These are phyloP conservation scores for Myanophis thanlyinensis DNA, from an alignment of 2,113 vertebrate genomes.

Conservation along the genomic window DNA sequence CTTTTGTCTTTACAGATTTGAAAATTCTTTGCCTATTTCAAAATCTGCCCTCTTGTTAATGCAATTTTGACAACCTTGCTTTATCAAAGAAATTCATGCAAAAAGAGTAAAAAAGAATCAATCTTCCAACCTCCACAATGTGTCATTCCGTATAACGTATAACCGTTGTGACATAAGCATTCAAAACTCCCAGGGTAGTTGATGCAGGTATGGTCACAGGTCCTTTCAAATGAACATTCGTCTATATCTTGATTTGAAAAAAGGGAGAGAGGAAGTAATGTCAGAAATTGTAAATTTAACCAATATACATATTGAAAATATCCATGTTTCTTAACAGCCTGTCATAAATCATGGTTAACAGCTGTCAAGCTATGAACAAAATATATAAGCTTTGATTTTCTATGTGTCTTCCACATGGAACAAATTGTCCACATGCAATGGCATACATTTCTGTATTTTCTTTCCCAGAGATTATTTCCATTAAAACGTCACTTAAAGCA, in stretches of 20 bases:
- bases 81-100: neutral
- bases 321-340: neutral
- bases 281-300: neutral
- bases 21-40: neutral
- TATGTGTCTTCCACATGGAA: neutral
- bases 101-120: constrained; percentile 20
- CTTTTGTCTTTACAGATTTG: neutral
- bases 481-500: neutral
- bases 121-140: constrained; percentile 93
- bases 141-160: constrained; percentile 87
- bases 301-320: neutral
- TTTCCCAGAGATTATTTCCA: neutral
- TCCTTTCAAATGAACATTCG: constrained; percentile 93
- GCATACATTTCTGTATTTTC: neutral
- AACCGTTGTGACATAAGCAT: constrained; percentile 89
- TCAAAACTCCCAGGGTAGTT: constrained; percentile 94
- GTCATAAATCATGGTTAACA: neutral
- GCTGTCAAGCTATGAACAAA: neutral
- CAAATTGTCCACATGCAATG: neutral
- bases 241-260: constrained; percentile 81
- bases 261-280: constrained; percentile 15
- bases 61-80: neutral
- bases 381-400: neutral
- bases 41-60: neutral
- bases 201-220: constrained; percentile 93